These are phyloP conservation scores for Lasioglossum zephyrum DNA, from an alignment of 2,888 invertebrate genomes.

Conservation along the genomic window DNA sequence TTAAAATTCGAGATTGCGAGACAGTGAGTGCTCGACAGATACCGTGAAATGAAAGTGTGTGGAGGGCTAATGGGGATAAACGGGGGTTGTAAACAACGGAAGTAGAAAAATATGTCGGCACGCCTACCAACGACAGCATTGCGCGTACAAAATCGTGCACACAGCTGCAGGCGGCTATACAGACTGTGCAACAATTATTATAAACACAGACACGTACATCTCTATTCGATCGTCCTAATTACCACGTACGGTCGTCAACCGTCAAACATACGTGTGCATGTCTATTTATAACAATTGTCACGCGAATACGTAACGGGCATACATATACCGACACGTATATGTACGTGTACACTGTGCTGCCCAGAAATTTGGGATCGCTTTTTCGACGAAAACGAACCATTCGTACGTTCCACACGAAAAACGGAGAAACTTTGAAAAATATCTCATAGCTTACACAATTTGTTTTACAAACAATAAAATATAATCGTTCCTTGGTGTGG, in stretches of 20 bases:
- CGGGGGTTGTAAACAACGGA: constrained; percentile 2
- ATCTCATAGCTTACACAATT: not conserved
- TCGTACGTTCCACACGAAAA: not conserved
- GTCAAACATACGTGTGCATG: constrained; percentile 10
- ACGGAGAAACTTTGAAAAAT: not conserved
- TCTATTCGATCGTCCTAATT: constrained; percentile 30
- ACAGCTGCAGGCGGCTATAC: constrained; percentile 79
- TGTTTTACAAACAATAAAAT: not conserved
- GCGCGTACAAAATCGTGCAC: constrained; percentile 81
- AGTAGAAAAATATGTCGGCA: constrained; percentile 42
- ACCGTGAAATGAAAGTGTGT: not conserved
- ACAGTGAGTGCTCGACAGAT: not conserved
- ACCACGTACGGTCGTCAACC: constrained; percentile 8
- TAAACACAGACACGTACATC: constrained; percentile 32
- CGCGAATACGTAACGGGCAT: constrained; percentile 4
- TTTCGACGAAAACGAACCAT: not conserved
- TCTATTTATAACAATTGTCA: constrained; percentile 33
- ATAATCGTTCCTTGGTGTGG: not conserved
- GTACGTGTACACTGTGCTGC: not conserved
- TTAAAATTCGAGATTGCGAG: not conserved
- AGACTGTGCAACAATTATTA: constrained; percentile 52
- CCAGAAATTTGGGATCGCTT: constrained; percentile 3
- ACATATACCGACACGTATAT: constrained; percentile 25
- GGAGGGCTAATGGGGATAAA: not conserved
- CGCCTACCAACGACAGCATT: constrained; percentile 76